Conservation (phyloP, 2,113 vertebrate genomes). For the Phasianus colchicus region DNA sequence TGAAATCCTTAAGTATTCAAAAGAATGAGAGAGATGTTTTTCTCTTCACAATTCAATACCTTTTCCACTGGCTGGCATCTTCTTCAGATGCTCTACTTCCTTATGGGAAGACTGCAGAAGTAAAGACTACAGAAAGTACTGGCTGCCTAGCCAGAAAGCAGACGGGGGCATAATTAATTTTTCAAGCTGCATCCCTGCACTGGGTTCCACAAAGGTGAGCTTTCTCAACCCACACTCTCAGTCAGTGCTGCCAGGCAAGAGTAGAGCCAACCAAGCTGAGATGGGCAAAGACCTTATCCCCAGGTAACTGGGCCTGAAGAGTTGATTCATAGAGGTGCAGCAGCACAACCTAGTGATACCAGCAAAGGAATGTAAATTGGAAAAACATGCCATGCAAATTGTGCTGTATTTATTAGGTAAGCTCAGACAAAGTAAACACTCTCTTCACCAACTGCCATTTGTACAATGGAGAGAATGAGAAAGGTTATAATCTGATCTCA, state of each 20-base stretch:
- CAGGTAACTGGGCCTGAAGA: background rate
- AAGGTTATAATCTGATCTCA: background rate
- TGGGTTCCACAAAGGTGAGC: background rate
- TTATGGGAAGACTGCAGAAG: accelerated
- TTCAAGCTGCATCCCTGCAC: background rate
- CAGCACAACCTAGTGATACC: background rate
- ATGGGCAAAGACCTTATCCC: background rate
- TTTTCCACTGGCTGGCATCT: background rate
- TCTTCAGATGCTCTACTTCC: background rate
- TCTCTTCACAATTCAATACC: background rate
- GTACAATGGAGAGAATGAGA: background rate
- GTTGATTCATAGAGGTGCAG: background rate
- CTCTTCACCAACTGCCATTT: background rate
- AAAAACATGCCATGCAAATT: background rate
- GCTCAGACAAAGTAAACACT: background rate
- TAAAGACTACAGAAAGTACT: background rate
- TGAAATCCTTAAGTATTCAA: background rate
- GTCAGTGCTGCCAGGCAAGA: background rate
- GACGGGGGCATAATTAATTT: background rate
- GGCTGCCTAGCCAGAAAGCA: background rate
- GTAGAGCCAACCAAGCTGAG: background rate
- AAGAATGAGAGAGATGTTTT: background rate
- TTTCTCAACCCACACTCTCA: too few relatives aligned
- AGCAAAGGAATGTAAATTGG: accelerated
- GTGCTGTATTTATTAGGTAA: background rate